Evolutionary conservation across 2,888 invertebrate genomes (phyloP).

Genomic region (Thumatha senex): DNA sequence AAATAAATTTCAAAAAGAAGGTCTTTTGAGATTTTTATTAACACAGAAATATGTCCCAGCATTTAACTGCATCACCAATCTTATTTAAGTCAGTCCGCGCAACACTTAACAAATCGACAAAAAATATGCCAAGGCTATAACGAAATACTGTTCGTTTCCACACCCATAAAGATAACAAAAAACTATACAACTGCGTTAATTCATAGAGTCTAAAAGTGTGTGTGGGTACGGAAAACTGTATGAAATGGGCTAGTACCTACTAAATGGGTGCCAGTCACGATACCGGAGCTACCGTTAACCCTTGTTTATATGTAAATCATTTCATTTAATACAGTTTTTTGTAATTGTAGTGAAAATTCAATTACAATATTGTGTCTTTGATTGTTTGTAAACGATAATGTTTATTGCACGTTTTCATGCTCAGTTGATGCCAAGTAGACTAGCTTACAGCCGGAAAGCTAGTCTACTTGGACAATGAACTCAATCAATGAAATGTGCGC

Average conservation of each 20-base stretch:
- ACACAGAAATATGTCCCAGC: too few relatives aligned
- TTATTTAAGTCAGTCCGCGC: too few relatives aligned
- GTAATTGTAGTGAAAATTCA: slow-evolving; percentile 43
- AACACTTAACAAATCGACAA: too few relatives aligned
- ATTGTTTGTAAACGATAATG: slow-evolving; percentile 1
- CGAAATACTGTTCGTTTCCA: not conserved
- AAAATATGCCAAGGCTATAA: too few relatives aligned
- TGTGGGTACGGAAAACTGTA: slow-evolving; percentile 9
- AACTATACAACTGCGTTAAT: slow-evolving; percentile 16
- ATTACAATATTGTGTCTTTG: slow-evolving; percentile 30
- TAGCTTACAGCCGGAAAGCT: too few relatives aligned
- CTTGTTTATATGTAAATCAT: slow-evolving; percentile 46
- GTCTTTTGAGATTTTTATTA: too few relatives aligned
- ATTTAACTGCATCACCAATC: too few relatives aligned
- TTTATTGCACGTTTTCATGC: slow-evolving; percentile 1
- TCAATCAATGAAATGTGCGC: too few relatives aligned
- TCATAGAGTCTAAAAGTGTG: slow-evolving; percentile 23
- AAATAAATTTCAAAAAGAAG: too few relatives aligned
- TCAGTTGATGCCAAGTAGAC: too few relatives aligned
- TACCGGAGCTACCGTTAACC: slow-evolving; percentile 17
- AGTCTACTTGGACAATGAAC: too few relatives aligned
- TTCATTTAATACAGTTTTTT: slow-evolving; percentile 32
- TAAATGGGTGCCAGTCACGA: slow-evolving; percentile 41
- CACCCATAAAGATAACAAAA: slow-evolving; percentile 31
- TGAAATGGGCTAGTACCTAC: slow-evolving; percentile 1